A percentile compares a stretch with the other conserved stretches of the same genome.
Evolutionary conservation across 2,113 vertebrate genomes (phyloP).

Genomic region (Zeus faber): DNA sequence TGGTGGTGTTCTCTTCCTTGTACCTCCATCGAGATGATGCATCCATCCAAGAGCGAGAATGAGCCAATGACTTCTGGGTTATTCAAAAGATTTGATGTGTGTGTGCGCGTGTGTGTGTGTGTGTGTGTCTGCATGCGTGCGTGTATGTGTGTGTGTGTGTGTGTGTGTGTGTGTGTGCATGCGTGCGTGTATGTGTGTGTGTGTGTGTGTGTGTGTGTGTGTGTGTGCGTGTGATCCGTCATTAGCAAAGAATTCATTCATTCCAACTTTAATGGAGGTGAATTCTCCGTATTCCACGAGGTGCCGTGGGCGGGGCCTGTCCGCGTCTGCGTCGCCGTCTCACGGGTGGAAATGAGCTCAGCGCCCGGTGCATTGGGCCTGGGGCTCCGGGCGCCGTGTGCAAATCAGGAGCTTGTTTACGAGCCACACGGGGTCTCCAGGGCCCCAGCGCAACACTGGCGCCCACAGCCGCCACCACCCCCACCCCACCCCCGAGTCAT

Average conservation of each 20-base stretch:
- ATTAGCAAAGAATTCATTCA: too few species aligned
- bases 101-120: not conserved
- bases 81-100: not conserved
- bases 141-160: not conserved
- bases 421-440: slow-evolving; percentile 51
- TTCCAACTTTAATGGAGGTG: too few species aligned
- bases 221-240: not conserved
- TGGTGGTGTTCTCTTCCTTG: too few species aligned
- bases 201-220: slow-evolving; percentile 3
- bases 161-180: not conserved
- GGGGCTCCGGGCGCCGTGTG: slow-evolving; percentile 48
- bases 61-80: not conserved
- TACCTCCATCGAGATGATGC: too few species aligned
- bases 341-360: not conserved
- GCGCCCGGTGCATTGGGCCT: slow-evolving; percentile 18
- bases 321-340: not conserved
- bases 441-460: slow-evolving; percentile 34
- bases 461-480: slow-evolving; percentile 22
- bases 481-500: slow-evolving; percentile 59
- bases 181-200: slow-evolving; percentile 3
- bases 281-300: too few species aligned
- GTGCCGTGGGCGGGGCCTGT: not conserved
- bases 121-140: not conserved
- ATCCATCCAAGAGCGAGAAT: too few species aligned
- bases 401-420: slow-evolving; percentile 73